Base-by-base conservation (phyloP, 2,888 invertebrate genomes). In the Hypolimnas misippus region DNA sequence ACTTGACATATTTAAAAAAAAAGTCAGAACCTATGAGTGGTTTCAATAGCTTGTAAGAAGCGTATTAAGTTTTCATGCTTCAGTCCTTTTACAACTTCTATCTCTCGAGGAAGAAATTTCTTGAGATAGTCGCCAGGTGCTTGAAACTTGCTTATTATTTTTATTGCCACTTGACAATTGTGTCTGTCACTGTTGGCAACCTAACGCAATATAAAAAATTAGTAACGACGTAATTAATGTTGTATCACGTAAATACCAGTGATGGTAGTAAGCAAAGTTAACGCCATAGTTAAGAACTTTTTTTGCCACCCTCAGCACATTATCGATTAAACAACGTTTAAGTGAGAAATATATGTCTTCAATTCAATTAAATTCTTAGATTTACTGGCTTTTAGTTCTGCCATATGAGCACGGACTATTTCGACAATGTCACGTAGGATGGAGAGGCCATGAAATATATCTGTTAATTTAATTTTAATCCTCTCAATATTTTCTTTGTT, bases 1-100 rank as follows among this genome's bases (percentile, higher is more conserved):
- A 61, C 38, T 40, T 33, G 51, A 53, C 35, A 51, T 8, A 40
- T 64, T 60, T 38, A 51, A 63, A 68, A 66, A 46, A 49, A 53
- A 64, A 61, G 50, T 61, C 29, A 70, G 62, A 77, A 96, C 96
- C 96, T 94, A 79, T 96, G 96, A 54, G 96, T 96, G 0, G 96
- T 96, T 92, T 97, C 97, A 65, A 97, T 96, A 38, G 96, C 96
- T 86, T 97, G 96, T 71, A 96, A 93, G 81, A 96, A 97, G 68
- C 95, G 92, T 77, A 97, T 96, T 54, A 97, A 87, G 84, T 96
- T 96, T 57, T 95, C 94, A 92, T 97, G 97, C 76, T 94, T 94
- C 62, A 97, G 84, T 17, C 96, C 95, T 84, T 96, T 96, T 0
- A 97, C 96, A 16, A 96, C 96, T 83, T 96, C 95, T 67, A 97